phyloP scores from a whole-genome alignment of 2,113 vertebrate species.

The Callithrix jacchus region DNA sequence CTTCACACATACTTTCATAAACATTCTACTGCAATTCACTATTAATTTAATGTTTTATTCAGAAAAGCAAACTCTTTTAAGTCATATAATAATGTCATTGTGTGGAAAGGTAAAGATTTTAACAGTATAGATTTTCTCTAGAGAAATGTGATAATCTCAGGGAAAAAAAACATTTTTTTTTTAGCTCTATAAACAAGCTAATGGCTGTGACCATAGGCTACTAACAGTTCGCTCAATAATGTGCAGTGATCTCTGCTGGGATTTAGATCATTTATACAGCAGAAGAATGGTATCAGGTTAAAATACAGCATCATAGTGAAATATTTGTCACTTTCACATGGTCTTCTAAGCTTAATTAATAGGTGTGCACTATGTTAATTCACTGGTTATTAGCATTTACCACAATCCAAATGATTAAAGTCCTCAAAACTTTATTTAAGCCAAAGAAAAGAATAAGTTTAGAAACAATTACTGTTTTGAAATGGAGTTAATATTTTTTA shows the following conservation, averaged over 20 bases:
- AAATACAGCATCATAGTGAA: not conserved
- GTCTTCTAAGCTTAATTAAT: not conserved
- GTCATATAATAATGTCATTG: not conserved
- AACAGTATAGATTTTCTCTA: constrained; percentile 17
- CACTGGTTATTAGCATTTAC: not conserved
- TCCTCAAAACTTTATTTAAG: not conserved
- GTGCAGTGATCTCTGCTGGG: not conserved
- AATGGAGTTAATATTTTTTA: not conserved
- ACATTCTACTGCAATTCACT: constrained; percentile 39
- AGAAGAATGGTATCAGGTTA: not conserved
- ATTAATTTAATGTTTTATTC: constrained; percentile 66
- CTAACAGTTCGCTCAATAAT: not conserved
- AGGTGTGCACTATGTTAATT: not conserved
- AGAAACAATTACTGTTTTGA: not conserved
- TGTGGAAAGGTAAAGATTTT: constrained; percentile 54
- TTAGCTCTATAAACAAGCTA: not conserved
- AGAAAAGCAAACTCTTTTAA: constrained; percentile 41
- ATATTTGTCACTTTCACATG: not conserved
- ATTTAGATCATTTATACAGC: not conserved
- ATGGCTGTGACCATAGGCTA: not conserved
- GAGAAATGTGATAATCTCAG: constrained; percentile 14
- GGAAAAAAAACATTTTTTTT: not conserved
- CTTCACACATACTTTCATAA: constrained; percentile 28
- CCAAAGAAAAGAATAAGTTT: not conserved
- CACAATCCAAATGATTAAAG: not conserved